These are phyloP conservation scores for Eurois occulta DNA, from an alignment of 2,888 invertebrate genomes.

Conservation along the genomic window DNA sequence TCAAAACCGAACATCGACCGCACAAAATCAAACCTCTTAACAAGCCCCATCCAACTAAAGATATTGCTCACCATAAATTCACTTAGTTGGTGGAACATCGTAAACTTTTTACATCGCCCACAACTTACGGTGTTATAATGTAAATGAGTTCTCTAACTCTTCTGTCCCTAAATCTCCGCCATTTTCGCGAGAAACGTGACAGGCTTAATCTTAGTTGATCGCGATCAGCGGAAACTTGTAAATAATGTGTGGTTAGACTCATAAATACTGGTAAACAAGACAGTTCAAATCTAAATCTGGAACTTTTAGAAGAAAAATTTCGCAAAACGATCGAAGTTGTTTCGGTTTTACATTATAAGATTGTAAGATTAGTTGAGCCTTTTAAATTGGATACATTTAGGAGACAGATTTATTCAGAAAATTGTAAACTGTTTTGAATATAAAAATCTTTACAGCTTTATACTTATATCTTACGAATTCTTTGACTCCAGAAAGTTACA, in stretches of 20 bases:
- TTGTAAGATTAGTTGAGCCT: slow-evolving; percentile 40
- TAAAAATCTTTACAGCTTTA: not conserved
- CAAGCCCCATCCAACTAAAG: slow-evolving; percentile 73
- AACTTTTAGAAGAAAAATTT: slow-evolving; percentile 49
- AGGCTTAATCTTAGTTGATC: slow-evolving; percentile 72
- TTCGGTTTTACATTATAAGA: slow-evolving; percentile 39
- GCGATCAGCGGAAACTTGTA: slow-evolving; percentile 61
- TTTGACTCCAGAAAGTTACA: not conserved
- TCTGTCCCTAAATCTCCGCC: slow-evolving; percentile 74
- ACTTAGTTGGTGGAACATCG: slow-evolving; percentile 77
- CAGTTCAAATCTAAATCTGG: slow-evolving; percentile 61
- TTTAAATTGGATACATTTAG: slow-evolving; percentile 45
- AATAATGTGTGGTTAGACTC: slow-evolving; percentile 62
- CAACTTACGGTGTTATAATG: slow-evolving; percentile 82
- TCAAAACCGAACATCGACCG: slow-evolving; percentile 1
- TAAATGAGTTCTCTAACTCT: slow-evolving; percentile 83
- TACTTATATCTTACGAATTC: not conserved
- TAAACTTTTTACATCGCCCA: slow-evolving; percentile 83
- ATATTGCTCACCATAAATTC: slow-evolving; percentile 83
- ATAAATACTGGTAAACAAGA: slow-evolving; percentile 65
- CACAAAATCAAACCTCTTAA: slow-evolving; percentile 49
- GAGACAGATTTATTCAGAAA: slow-evolving; percentile 19
- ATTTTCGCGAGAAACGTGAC: slow-evolving; percentile 70
- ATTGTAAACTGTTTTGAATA: not conserved
- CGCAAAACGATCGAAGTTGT: slow-evolving; percentile 50